These are phyloP conservation scores for Papilio protenor DNA, from an alignment of 2,888 invertebrate genomes.

Conservation along the genomic window DNA sequence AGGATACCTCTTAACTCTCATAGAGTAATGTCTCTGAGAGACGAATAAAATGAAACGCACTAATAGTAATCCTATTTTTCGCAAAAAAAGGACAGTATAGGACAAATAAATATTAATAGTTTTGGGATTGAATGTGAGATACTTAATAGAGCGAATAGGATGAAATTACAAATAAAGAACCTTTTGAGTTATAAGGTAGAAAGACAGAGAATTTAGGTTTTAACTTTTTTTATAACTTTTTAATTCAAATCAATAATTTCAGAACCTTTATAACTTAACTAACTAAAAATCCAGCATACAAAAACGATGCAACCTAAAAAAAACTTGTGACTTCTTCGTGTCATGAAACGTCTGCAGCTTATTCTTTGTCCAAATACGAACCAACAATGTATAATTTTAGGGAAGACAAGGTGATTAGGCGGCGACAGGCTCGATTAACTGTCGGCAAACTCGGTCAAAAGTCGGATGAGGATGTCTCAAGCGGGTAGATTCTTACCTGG, in stretches of 20 bases:
- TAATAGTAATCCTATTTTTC: neutral
- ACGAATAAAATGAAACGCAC: neutral
- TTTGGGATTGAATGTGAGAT: too few species aligned
- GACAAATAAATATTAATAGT: too few species aligned
- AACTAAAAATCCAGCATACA: neutral
- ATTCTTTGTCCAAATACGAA: constrained; percentile 48
- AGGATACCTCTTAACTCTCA: constrained; percentile 52
- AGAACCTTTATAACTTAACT: neutral
- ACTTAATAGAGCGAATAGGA: too few species aligned
- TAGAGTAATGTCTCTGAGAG: constrained; percentile 44
- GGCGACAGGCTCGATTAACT: constrained; percentile 65
- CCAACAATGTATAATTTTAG: constrained; percentile 53
- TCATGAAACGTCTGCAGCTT: constrained; percentile 24
- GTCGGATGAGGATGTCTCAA: constrained; percentile 14
- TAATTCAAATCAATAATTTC: neutral
- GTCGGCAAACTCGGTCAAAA: constrained; percentile 37
- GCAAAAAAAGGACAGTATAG: too few species aligned
- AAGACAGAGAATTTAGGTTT: neutral
- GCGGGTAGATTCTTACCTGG: constrained; percentile 56
- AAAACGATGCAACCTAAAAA: neutral
- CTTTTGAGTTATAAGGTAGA: too few species aligned
- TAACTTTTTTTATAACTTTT: neutral
- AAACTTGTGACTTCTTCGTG: neutral
- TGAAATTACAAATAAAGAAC: too few species aligned
- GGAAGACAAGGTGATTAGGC: constrained; percentile 61